These are phyloP conservation scores for Mythimna loreyi DNA, from an alignment of 2,888 invertebrate genomes.

Conservation along the genomic window DNA sequence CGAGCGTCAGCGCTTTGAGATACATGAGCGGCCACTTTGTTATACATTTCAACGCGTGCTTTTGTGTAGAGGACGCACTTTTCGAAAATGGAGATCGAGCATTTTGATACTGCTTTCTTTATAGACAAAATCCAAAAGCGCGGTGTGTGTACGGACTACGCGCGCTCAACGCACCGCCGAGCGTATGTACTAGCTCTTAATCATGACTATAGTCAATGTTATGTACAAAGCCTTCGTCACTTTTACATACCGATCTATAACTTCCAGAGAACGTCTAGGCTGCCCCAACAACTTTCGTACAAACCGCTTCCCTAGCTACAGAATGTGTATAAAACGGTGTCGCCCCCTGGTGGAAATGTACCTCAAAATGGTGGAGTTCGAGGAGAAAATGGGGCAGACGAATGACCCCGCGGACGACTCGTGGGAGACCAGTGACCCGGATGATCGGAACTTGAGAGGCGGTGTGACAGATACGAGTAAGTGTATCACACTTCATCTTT, in stretches of 20 bases:
- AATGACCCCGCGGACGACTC: background rate
- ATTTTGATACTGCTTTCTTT: too few relatives aligned
- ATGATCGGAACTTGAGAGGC: conserved; percentile 22
- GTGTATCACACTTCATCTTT: too few relatives aligned
- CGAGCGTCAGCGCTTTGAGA: too few relatives aligned
- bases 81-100: too few relatives aligned
- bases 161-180: too few relatives aligned
- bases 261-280: conserved; percentile 79
- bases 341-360: conserved; percentile 72
- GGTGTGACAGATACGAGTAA: conserved; percentile 7
- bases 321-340: conserved; percentile 73
- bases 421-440: background rate
- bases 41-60: too few relatives aligned
- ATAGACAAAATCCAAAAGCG: too few relatives aligned
- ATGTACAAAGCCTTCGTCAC: background rate
- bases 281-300: conserved; percentile 67
- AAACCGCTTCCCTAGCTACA: conserved; percentile 76
- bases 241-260: background rate
- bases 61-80: too few relatives aligned
- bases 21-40: too few relatives aligned
- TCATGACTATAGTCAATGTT: background rate
- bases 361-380: conserved; percentile 67
- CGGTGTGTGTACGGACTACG: too few relatives aligned
- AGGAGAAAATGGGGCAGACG: background rate
- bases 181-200: too few relatives aligned